phyloP scores from a whole-genome alignment of 2,888 invertebrate genomes.

The Macrosiphum euphorbiae region DNA sequence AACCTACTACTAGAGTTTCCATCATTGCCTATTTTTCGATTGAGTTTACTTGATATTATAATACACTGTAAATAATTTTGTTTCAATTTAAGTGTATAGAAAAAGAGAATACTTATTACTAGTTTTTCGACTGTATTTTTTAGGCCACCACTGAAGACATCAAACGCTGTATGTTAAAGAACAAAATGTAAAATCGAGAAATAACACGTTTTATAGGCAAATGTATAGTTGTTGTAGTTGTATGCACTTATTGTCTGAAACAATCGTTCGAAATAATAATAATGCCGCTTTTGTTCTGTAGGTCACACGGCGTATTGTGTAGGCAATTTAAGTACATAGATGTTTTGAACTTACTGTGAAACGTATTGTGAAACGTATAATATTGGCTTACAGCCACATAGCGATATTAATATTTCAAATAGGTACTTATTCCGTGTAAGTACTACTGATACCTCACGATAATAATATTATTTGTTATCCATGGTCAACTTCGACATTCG shows the following conservation, averaged over 20 bases:
- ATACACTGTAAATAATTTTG: neutral
- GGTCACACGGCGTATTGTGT: slow-evolving; percentile 54
- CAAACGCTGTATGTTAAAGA: neutral
- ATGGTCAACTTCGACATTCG: neutral
- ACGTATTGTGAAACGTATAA: slow-evolving; percentile 25
- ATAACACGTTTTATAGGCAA: neutral
- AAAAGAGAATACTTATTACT: neutral
- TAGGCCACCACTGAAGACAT: neutral
- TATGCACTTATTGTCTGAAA: neutral
- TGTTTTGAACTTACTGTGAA: slow-evolving; percentile 20
- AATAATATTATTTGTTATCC: neutral
- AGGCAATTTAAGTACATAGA: slow-evolving; percentile 55
- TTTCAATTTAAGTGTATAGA: neutral
- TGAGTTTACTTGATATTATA: neutral
- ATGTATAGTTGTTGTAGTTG: neutral
- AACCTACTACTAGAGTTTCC: neutral
- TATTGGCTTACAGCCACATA: slow-evolving; percentile 27
- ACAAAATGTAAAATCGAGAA: neutral
- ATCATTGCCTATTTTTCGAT: neutral
- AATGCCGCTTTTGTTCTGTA: neutral
- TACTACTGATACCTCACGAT: neutral
- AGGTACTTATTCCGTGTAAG: neutral
- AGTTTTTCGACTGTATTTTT: neutral
- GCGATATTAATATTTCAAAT: neutral
- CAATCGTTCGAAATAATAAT: neutral